Evolutionary conservation across 2,888 invertebrate genomes (phyloP).

Genomic region (Ypsolopha sequella): DNA sequence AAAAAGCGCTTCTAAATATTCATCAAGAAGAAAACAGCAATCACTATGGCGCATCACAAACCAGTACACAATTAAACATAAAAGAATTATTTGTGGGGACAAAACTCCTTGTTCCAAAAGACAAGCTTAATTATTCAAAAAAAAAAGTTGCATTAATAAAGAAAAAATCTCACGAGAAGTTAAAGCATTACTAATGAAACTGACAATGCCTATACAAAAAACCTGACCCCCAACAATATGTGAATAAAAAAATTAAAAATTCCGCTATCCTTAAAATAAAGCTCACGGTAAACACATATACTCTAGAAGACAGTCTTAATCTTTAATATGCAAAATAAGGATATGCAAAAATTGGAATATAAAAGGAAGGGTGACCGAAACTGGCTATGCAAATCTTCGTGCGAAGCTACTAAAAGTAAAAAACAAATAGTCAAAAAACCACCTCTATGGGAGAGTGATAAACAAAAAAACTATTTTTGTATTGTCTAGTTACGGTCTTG

Average conservation of each 20-base stretch:
- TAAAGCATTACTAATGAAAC: constrained; percentile 52
- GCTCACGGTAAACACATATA: constrained; percentile 53
- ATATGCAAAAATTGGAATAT: constrained; percentile 27
- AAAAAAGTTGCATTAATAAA: constrained; percentile 18
- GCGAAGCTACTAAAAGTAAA: constrained; percentile 53
- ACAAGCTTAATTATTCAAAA: constrained; percentile 53
- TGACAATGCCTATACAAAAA: constrained; percentile 43
- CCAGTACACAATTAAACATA: constrained; percentile 63
- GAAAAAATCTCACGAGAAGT: constrained; percentile 45
- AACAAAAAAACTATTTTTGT: constrained; percentile 59
- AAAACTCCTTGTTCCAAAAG: constrained; percentile 46
- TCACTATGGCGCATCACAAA: constrained; percentile 57
- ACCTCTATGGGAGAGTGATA: constrained; percentile 57
- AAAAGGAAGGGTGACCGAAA: constrained; percentile 38
- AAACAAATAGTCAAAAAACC: constrained; percentile 62
- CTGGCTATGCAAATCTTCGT: constrained; percentile 67
- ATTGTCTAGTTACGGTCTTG: constrained; percentile 38
- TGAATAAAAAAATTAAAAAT: constrained; percentile 51
- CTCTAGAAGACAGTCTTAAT: constrained; percentile 43
- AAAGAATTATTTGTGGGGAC: constrained; percentile 57
- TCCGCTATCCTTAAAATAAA: constrained; percentile 58
- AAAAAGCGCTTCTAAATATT: constrained; percentile 47
- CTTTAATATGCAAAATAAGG: constrained; percentile 56
- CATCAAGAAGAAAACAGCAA: constrained; percentile 47
- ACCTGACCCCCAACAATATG: constrained; percentile 49